A percentile compares a stretch with the other conserved stretches of the same genome.
These are phyloP conservation scores for Brachylomia viminalis DNA, from an alignment of 2,888 invertebrate species.

Conservation along the genomic window DNA sequence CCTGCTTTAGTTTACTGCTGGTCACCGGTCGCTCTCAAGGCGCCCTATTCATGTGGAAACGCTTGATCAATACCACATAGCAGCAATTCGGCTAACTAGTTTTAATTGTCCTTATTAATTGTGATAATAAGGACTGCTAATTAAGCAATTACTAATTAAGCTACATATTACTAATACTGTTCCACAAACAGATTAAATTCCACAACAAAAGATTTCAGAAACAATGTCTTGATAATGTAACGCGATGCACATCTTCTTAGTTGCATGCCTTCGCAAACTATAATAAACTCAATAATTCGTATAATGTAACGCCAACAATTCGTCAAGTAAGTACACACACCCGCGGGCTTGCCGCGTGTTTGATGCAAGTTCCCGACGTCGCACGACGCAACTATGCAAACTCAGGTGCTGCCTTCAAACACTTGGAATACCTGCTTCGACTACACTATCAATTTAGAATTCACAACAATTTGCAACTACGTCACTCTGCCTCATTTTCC, in stretches of 20 bases:
- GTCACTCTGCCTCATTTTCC: conserved; percentile 54
- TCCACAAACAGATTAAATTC: conserved; percentile 27
- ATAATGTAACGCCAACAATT: conserved; percentile 68
- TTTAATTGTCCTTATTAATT: no score
- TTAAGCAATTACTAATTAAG: no score
- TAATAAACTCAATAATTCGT: conserved; percentile 62
- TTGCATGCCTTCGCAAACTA: conserved; percentile 56
- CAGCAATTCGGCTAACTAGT: no score
- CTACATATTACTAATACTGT: not conserved
- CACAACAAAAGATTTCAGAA: conserved; percentile 27
- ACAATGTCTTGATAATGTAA: conserved; percentile 51
- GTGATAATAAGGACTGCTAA: no score
- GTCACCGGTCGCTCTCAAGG: no score
- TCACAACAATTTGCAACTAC: conserved; percentile 62
- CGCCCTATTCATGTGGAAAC: no score
- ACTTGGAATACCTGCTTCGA: conserved; percentile 66
- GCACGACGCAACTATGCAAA: conserved; percentile 61
- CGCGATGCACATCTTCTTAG: conserved; percentile 36
- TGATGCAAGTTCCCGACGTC: conserved; percentile 64
- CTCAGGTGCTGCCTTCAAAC: conserved; percentile 64
- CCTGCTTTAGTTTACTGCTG: no score
- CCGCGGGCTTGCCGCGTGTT: conserved; percentile 58
- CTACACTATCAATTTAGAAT: conserved; percentile 61
- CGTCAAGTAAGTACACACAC: conserved; percentile 54
- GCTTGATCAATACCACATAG: no score